These are phyloP conservation scores for Dicaeum eximium DNA, from an alignment of 2,113 vertebrate genomes.

Conservation along the genomic window DNA sequence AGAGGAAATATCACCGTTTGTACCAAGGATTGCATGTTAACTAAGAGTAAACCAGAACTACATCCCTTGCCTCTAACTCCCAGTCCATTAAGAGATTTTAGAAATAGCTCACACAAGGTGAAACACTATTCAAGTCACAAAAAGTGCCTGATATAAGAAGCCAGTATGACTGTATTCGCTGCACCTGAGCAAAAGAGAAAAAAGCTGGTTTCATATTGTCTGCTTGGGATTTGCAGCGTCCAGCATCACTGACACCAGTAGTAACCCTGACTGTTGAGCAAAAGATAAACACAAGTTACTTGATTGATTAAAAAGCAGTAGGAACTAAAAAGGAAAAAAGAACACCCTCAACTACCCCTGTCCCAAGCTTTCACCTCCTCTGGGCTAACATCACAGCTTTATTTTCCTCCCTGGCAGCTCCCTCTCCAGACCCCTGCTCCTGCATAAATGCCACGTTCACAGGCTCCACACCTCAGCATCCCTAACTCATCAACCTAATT, in stretches of 20 bases:
- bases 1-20: neutral
- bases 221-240: neutral
- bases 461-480: neutral
- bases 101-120: neutral
- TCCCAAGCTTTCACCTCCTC: neutral
- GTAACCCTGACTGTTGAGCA: neutral
- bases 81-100: neutral
- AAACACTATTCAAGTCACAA: neutral
- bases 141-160: neutral
- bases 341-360: accelerated
- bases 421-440: neutral
- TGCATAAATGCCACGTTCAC: accelerated
- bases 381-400: neutral
- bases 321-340: neutral
- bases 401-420: neutral
- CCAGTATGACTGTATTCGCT: neutral
- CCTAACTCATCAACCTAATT: neutral
- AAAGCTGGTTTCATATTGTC: neutral
- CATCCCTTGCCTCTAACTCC: neutral
- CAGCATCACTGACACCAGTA: neutral
- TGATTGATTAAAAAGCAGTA: neutral
- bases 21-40: neutral
- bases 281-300: neutral
- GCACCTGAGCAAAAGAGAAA: neutral
- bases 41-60: neutral